Percentiles rank a stretch among this genome's conserved stretches.
phyloP scores from a whole-genome alignment of 2,888 invertebrate species.

The Cerastoderma edule region DNA sequence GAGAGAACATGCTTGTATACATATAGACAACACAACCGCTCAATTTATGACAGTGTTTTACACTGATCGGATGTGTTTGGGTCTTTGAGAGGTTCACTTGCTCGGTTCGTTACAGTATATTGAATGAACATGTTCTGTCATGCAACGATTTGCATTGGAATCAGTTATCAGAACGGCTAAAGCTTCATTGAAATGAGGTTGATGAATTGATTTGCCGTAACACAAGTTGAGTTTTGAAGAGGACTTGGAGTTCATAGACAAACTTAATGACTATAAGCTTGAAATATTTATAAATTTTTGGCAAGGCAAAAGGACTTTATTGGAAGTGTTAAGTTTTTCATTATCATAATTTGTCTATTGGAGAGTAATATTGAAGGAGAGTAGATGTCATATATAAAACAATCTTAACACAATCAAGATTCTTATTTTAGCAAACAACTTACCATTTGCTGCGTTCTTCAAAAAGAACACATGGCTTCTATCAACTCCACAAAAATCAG shows the following conservation, averaged over 20 bases:
- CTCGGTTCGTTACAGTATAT: too few relatives aligned
- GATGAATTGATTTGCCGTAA: too few relatives aligned
- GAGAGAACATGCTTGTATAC: background rate
- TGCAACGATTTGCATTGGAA: too few relatives aligned
- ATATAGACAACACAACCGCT: background rate
- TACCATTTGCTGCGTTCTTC: slow-evolving; percentile 10
- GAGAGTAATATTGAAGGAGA: background rate
- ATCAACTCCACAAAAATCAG: slow-evolving; percentile 55
- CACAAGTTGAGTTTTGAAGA: too few relatives aligned
- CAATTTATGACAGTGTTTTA: too few relatives aligned
- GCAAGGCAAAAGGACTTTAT: background rate
- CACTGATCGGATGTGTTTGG: too few relatives aligned
- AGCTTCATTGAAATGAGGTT: too few relatives aligned
- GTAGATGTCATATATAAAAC: background rate
- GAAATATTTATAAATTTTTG: background rate
- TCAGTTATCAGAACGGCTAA: too few relatives aligned
- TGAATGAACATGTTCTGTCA: too few relatives aligned
- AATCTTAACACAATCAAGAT: background rate
- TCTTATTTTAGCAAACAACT: background rate
- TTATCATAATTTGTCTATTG: background rate
- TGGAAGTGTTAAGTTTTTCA: background rate
- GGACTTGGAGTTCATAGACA: background rate
- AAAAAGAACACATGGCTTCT: slow-evolving; percentile 42
- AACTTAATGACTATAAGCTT: background rate
- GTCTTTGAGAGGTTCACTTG: too few relatives aligned